phyloP scores from a whole-genome alignment of 53 echinoderm and acorn worm species.

The Actinopyga echinites region DNA sequence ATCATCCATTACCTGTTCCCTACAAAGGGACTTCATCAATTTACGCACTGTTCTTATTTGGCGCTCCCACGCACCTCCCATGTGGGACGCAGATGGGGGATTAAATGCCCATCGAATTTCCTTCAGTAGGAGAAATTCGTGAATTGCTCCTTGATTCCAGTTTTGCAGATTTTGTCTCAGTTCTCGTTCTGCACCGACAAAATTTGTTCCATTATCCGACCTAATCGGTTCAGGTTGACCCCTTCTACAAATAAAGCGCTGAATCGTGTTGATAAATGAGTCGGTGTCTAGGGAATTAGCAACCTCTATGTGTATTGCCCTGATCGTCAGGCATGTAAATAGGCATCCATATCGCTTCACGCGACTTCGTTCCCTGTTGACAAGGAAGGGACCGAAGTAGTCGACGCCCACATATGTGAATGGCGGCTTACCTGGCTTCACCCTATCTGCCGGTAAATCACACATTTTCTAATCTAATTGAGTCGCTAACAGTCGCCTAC shows the following conservation, averaged over 20 bases:
- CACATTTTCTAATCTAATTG: background rate
- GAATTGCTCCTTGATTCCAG: constrained; percentile 28
- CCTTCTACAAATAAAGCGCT: constrained; percentile 52
- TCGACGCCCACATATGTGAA: background rate
- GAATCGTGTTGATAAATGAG: constrained; percentile 40
- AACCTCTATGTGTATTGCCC: constrained; percentile 57
- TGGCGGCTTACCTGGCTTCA: background rate
- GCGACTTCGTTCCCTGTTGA: background rate
- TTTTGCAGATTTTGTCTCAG: too few relatives aligned
- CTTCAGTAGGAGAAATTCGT: background rate
- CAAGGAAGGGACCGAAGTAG: constrained; percentile 11
- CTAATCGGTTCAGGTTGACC: constrained; percentile 6
- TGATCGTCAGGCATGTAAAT: constrained; percentile 47
- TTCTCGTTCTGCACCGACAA: constrained; percentile 17
- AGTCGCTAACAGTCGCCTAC: background rate
- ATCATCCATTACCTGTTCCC: constrained; percentile 11
- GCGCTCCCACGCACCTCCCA: constrained; percentile 33
- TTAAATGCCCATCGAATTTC: constrained; percentile 33
- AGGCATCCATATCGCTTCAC: constrained; percentile 52
- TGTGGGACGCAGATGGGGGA: constrained; percentile 30
- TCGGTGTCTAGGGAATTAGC: constrained; percentile 40
- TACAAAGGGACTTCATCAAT: background rate
- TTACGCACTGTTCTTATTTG: constrained; percentile 11
- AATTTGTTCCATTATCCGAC: constrained; percentile 34
- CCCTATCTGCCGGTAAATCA: background rate